Percentiles rank a stretch among this genome's conserved stretches.
These are phyloP conservation scores for Morone saxatilis DNA, from an alignment of 2,113 vertebrate genomes.

Conservation along the genomic window DNA sequence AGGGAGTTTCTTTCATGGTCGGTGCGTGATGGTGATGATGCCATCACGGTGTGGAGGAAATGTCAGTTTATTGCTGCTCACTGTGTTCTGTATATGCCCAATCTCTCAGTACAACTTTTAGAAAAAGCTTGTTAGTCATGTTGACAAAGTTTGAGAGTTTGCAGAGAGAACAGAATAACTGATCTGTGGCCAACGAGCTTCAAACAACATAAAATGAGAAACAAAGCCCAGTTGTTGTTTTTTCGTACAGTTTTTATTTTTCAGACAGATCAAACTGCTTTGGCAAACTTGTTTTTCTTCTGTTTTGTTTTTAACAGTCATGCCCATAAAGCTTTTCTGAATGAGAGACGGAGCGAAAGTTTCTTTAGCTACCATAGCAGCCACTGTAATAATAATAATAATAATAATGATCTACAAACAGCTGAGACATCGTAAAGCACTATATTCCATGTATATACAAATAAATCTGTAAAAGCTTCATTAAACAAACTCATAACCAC, in stretches of 20 bases:
- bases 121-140: too few species aligned
- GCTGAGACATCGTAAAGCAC: constrained; percentile 27
- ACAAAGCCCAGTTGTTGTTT: fast-evolving
- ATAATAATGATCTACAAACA: constrained; percentile 36
- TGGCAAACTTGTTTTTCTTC: constrained; percentile 21
- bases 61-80: too few species aligned
- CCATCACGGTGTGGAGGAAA: too few species aligned
- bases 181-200: too few species aligned
- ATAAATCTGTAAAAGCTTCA: constrained; percentile 44
- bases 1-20: too few species aligned
- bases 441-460: constrained; percentile 57
- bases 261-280: constrained; percentile 35
- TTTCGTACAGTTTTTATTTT: constrained; percentile 33
- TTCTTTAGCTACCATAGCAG: constrained; percentile 53
- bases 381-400: constrained; percentile 11
- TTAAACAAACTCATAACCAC: constrained; percentile 37
- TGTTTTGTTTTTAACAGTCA: constrained; percentile 63
- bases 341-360: constrained; percentile 13
- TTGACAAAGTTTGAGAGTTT: too few species aligned
- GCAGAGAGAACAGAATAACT: too few species aligned
- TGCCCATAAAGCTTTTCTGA: constrained; percentile 55
- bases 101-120: too few species aligned
- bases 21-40: too few species aligned
- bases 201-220: background rate
- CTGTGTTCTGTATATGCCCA: too few species aligned